A percentile compares a stretch with the other conserved stretches of the same genome.
These are phyloP conservation scores for Bathynomus jamesi DNA, from an alignment of 1,140 invertebrate species.

Conservation along the genomic window DNA sequence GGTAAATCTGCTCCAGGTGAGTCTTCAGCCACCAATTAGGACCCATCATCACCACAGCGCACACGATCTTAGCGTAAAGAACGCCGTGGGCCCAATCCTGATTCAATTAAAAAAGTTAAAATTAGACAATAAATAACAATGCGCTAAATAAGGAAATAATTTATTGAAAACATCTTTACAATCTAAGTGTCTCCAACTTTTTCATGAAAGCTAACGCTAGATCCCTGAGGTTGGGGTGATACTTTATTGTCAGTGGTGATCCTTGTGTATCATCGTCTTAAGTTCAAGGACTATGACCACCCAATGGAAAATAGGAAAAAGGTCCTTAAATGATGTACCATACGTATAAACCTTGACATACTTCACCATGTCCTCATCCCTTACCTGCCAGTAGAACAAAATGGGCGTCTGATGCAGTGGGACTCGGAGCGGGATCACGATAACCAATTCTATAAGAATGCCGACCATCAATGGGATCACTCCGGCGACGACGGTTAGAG, in stretches of 20 bases:
- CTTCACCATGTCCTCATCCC: no score
- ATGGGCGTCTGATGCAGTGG: slow-evolving; percentile 89
- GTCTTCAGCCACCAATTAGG: slow-evolving; percentile 88
- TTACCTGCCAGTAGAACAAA: slow-evolving; percentile 66
- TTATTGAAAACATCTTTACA: not conserved
- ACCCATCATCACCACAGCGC: slow-evolving; percentile 92
- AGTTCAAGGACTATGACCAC: no score
- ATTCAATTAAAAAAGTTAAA: no score
- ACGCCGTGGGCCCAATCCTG: slow-evolving; percentile 95
- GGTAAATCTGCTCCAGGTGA: slow-evolving; percentile 72
- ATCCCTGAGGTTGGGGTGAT: no score
- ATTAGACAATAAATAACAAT: no score
- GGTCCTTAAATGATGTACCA: no score
- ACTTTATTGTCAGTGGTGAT: no score
- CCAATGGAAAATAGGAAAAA: no score
- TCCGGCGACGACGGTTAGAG: slow-evolving; percentile 66
- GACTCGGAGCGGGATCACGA: slow-evolving; percentile 86
- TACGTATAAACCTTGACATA: no score
- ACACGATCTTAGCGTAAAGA: slow-evolving; percentile 95
- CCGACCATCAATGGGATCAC: slow-evolving; percentile 89
- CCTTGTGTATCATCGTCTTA: no score
- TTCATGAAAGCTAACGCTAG: no score
- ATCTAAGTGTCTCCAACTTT: not conserved
- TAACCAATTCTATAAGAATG: slow-evolving; percentile 77
- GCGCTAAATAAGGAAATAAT: not conserved